These are phyloP conservation scores for Corticium candelabrum DNA, from an alignment of 37 sponge, comb jelly and placozoan genomes.

Conservation along the genomic window DNA sequence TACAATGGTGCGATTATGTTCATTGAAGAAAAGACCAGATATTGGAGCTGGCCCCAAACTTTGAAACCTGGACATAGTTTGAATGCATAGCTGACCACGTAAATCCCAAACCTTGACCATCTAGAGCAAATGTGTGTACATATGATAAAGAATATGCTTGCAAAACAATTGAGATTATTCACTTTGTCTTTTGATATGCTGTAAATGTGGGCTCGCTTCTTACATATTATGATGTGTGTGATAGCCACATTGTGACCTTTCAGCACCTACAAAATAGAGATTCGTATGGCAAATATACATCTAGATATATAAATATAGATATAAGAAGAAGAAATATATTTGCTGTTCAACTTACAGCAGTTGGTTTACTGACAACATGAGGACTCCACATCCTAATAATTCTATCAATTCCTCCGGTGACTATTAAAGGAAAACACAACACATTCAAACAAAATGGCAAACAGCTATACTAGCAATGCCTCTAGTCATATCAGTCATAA, in stretches of 20 bases:
- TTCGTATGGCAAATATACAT: not conserved
- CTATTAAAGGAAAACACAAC: slow-evolving; percentile 14
- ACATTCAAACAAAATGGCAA: not conserved
- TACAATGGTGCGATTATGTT: slow-evolving; percentile 40
- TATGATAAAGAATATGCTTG: not conserved
- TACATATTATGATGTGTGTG: slow-evolving; percentile 54
- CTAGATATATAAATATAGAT: not conserved
- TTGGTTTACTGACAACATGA: slow-evolving; percentile 64
- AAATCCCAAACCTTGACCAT: slow-evolving; percentile 79
- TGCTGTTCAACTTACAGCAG: slow-evolving; percentile 45
- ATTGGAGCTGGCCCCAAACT: slow-evolving; percentile 37
- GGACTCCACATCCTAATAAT: slow-evolving; percentile 80
- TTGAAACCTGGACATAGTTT: slow-evolving; percentile 39
- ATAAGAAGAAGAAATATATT: slow-evolving; percentile 9
- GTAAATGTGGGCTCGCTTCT: slow-evolving; percentile 39
- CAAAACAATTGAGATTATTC: not conserved
- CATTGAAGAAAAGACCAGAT: slow-evolving; percentile 55
- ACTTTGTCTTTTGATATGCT: slow-evolving; percentile 83
- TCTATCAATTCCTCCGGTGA: slow-evolving; percentile 82
- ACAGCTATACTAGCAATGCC: not conserved
- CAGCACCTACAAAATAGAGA: slow-evolving; percentile 23
- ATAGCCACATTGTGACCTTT: slow-evolving; percentile 72
- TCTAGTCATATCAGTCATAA: not conserved
- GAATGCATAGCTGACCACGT: slow-evolving; percentile 77
- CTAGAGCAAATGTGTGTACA: slow-evolving; percentile 13